A percentile compares a stretch with the other conserved stretches of the same genome.
These are phyloP conservation scores for Drosophila ananassae DNA, from an alignment of 1,140 invertebrate species.

Conservation along the genomic window DNA sequence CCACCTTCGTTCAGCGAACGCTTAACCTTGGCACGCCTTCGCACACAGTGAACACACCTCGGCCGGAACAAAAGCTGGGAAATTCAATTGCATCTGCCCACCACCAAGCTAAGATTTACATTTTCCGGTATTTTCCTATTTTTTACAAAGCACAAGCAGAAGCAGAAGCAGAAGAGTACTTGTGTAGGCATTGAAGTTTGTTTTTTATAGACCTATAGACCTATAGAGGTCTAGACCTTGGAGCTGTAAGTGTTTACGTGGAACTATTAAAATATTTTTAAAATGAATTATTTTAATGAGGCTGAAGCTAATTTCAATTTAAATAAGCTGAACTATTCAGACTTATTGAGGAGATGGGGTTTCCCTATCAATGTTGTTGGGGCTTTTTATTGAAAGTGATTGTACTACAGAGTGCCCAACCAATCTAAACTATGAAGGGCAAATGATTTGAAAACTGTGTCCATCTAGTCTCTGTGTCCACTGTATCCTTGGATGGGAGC, in stretches of 20 bases:
- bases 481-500: slow-evolving; percentile 22
- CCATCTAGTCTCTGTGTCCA: neutral
- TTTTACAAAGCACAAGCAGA: neutral
- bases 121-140: slow-evolving; percentile 13
- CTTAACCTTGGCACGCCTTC: slow-evolving; percentile 72
- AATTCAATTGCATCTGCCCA: slow-evolving; percentile 6
- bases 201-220: neutral
- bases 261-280: neutral
- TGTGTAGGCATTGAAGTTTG: neutral
- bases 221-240: neutral
- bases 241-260: neutral
- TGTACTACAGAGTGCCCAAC: no score
- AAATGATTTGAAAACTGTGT: no score
- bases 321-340: neutral
- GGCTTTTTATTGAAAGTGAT: neutral
- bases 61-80: slow-evolving; percentile 19
- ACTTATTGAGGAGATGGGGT: no score
- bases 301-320: neutral
- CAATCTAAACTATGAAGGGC: no score
- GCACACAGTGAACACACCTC: slow-evolving; percentile 38
- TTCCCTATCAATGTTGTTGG: neutral
- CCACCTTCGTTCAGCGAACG: slow-evolving; percentile 27
- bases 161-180: neutral
- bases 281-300: neutral
- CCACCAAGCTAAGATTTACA: slow-evolving; percentile 2